Evolutionary conservation across 2,888 invertebrate species (phyloP).

Genomic region (Cepaea hortensis): DNA sequence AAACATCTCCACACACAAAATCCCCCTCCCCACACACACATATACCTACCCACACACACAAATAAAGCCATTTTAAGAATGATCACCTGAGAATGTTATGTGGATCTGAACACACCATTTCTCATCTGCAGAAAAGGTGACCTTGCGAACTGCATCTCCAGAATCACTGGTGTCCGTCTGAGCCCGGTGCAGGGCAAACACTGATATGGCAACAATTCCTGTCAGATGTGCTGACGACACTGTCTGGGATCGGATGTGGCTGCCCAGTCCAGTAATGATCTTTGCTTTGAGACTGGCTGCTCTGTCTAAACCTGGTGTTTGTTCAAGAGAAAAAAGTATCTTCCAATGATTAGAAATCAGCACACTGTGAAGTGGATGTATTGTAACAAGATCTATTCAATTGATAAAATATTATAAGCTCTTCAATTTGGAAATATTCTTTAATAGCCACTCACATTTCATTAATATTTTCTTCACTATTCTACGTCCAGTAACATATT

Average conservation of each 20-base stretch:
- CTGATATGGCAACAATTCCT: constrained; percentile 86
- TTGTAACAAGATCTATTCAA: too few relatives aligned
- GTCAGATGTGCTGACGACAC: constrained; percentile 86
- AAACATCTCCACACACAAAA: too few relatives aligned
- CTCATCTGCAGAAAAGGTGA: constrained; percentile 41
- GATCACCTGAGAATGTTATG: constrained; percentile 45
- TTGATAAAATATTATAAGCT: too few relatives aligned
- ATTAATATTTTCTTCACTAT: too few relatives aligned
- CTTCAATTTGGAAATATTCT: too few relatives aligned
- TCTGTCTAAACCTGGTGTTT: constrained; percentile 79
- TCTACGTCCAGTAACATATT: too few relatives aligned
- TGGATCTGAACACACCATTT: constrained; percentile 44
- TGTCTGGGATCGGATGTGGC: constrained; percentile 86
- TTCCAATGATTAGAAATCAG: too few relatives aligned
- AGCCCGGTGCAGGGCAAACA: constrained; percentile 81
- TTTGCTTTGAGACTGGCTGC: constrained; percentile 82
- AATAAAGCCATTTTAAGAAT: neutral
- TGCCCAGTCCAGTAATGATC: constrained; percentile 84
- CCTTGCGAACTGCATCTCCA: constrained; percentile 40
- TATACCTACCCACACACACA: neutral
- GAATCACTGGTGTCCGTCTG: constrained; percentile 29
- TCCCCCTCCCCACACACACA: too few relatives aligned
- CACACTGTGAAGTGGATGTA: neutral
- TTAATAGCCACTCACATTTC: too few relatives aligned
- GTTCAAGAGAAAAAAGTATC: neutral